Base-by-base conservation (phyloP, 2,888 invertebrate species). In the Teleogryllus oceanicus region DNA sequence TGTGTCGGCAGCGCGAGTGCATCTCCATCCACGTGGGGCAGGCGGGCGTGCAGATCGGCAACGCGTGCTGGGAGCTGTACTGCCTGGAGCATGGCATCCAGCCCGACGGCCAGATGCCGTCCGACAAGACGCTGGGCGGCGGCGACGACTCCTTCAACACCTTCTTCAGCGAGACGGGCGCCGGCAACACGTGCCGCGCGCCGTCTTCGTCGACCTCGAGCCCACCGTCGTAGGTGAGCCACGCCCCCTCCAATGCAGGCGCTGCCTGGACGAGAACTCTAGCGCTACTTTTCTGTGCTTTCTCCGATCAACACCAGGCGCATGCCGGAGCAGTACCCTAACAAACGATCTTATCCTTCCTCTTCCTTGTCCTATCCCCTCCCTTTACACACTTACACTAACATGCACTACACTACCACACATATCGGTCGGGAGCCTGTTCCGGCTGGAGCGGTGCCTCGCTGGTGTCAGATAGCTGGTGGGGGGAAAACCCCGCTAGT, bases 111-210 rank as follows among this genome's bases (percentile, higher is more conserved):
- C 94, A 95, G 89, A 96, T 96, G 96, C 97, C 97, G 84, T 94
- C 94, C 80, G 96, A 96, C 89, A 96, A 96, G 89, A 94, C 94
- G 86, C 92, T 95, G 83, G 96, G 96, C 78, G 94, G 94, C 83
- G 94, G 95, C 81, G 97, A 98, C 86, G 96, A 97, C 89, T 96
- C 95, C 82, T 98, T 96, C 91, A 97, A 96, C 89, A 98, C 95
- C 80, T 95, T 95, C 91, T 95, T 95, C 91, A 94, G 94, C 85
- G 97, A 98, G 89, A 98, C 97, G 81, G 96, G 96, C 80, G 94
- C 96, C 76, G 98, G 98, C 85, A 98, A 98, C 97, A 98, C 87
- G 97, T 98, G 16, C 97, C 97, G 78, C 91, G 97, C 84, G 96
- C 94, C 75, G 96, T 97, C 80, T 98, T 97, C 86, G 96, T 98